Evolutionary conservation across 2,797 vertebrate species (phyloP), one percentile per base, ranked within the genome.

Genomic region (Notolabrus celidotus): DNA sequence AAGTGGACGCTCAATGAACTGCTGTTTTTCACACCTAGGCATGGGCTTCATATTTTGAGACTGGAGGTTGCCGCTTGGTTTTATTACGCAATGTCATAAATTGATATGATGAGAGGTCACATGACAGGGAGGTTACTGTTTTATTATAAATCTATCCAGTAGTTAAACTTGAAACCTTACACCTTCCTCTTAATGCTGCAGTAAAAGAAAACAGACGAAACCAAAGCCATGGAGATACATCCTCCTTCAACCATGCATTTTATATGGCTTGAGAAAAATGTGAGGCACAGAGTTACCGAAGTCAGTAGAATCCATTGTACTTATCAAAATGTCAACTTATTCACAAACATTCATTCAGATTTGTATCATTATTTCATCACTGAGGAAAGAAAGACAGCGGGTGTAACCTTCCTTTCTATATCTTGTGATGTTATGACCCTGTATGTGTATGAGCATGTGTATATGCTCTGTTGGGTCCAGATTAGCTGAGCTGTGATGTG

Each of bases 401-500:
- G 14, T n/a, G 27, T 19, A 50, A 19, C 15, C 36, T 52, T 29
- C 5, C 22, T 25, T 20, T 10, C 43, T 16, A 12, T 12, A 15
- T 19, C 16, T 12, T 43, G 20, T 59, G 16, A 52, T 17, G 22
- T 34, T 52, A 42, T 47, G 14, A 7, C 5, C 12, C 17, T 46
- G 39, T 31, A n/a, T 51, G 20, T 4, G 16, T 33, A 5, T 19
- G 41, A 34, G 5, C 15, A 29, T 19, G 3, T 42, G 19, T n/a
- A 19, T 23, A 47, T 9, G 23, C 49, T 62, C 31, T 19, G 52
- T 31, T 57, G 57, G 56, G 49, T 57, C 56, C 46, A 67, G 12
- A 75, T 78, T 49, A 58, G 49, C 41, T 46, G 67, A 58, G 62
- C 49, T 82, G 65, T 47, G 60, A 67, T 67, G 53, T 49, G 53